Percentiles rank a stretch among this genome's conserved stretches.
Evolutionary conservation across 2,113 vertebrate genomes (phyloP).

Genomic region (Bubo blakistoni): DNA sequence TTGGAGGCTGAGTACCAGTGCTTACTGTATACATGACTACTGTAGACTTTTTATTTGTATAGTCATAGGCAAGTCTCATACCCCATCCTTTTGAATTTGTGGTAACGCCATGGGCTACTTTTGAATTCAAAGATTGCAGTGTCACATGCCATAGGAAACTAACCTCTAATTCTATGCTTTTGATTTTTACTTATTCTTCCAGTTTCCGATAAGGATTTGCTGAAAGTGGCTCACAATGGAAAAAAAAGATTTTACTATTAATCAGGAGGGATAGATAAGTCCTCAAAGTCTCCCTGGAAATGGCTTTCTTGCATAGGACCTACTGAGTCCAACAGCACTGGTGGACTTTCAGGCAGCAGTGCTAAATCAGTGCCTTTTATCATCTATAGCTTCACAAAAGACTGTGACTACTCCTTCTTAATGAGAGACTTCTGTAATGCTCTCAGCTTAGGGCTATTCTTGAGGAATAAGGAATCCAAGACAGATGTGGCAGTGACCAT

Average conservation of each 20-base stretch:
- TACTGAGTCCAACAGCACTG: background rate
- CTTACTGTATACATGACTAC: background rate
- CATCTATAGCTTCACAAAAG: background rate
- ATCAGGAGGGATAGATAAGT: background rate
- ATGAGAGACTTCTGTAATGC: constrained; percentile 25
- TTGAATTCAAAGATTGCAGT: background rate
- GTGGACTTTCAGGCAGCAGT: background rate
- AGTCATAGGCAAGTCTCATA: background rate
- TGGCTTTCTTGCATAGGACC: background rate
- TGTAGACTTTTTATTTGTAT: background rate
- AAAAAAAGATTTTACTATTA: background rate
- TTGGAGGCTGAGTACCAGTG: background rate
- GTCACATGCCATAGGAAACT: background rate
- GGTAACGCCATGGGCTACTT: background rate
- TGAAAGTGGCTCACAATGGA: background rate
- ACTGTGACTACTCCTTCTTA: background rate
- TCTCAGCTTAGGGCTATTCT: constrained; percentile 34
- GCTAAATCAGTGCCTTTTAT: background rate
- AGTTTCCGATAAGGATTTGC: background rate
- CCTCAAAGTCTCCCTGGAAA: background rate
- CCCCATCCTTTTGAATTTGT: background rate
- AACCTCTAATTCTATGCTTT: background rate
- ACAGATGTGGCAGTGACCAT: constrained; percentile 51
- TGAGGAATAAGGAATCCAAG: constrained; percentile 29
- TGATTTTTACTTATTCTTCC: background rate